Percentiles rank a stretch among this genome's conserved stretches.
Evolutionary conservation across 2,797 vertebrate species (phyloP).

Genomic region (Crenichthys baileyi): DNA sequence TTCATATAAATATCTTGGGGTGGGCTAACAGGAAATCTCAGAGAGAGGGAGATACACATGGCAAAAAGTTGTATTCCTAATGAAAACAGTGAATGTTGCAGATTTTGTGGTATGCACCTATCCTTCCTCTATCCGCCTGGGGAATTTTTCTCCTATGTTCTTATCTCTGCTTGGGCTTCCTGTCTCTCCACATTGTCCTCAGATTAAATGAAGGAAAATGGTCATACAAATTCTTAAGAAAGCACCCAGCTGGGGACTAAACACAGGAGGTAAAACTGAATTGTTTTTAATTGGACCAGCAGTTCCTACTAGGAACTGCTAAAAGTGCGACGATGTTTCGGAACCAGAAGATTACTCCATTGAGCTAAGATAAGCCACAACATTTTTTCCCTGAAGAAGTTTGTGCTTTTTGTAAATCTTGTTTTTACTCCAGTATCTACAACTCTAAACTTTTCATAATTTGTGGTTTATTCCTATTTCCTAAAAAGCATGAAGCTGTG

Average conservation of each 20-base stretch:
- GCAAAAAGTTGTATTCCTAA: background rate
- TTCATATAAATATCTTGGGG: background rate
- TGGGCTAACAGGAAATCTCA: background rate
- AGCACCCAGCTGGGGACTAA: background rate
- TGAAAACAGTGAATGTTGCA: slow-evolving; percentile 1
- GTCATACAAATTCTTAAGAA: background rate
- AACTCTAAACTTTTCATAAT: too few relatives aligned
- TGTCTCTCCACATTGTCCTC: slow-evolving; percentile 3
- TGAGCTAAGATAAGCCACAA: background rate
- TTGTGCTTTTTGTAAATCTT: background rate
- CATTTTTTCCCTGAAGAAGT: background rate
- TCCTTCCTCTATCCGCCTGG: slow-evolving; percentile 30
- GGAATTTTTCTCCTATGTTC: slow-evolving; percentile 10
- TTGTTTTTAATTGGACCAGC: background rate
- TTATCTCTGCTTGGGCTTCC: slow-evolving; percentile 17
- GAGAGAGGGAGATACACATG: background rate
- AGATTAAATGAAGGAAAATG: slow-evolving; percentile 8
- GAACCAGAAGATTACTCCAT: background rate
- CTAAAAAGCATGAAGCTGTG: too few relatives aligned
- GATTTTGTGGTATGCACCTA: slow-evolving; percentile 10
- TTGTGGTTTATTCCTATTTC: too few relatives aligned
- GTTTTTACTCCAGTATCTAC: too few relatives aligned
- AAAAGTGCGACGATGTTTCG: background rate
- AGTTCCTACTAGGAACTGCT: background rate
- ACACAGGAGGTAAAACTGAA: background rate